Conservation (phyloP, 2,797 vertebrate species). For the Cyprinella venusta region DNA sequence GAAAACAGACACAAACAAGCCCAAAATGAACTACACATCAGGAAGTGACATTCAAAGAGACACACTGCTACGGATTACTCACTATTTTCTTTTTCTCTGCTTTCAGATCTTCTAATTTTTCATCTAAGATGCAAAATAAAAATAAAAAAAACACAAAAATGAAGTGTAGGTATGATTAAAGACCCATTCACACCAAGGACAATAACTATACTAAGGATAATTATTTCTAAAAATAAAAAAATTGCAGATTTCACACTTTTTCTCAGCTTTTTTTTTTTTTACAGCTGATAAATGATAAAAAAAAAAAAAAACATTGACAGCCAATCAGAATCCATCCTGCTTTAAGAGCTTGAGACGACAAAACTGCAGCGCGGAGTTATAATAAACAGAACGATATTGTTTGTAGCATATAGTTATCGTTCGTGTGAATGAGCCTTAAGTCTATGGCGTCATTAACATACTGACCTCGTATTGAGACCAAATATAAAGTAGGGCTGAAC, state of each 20-base stretch:
- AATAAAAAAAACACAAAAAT: not conserved
- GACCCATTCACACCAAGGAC: not conserved
- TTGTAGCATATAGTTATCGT: not conserved
- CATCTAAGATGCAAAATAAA: slow-evolving; percentile 78
- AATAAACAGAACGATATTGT: not conserved
- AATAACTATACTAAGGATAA: not conserved
- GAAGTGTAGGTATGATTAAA: not conserved
- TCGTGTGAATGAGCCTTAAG: not conserved
- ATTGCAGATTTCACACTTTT: no score
- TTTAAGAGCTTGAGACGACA: not conserved
- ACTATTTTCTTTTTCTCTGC: slow-evolving; percentile 96
- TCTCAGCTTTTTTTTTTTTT: no score
- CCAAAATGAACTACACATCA: slow-evolving; percentile 13
- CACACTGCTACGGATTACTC: slow-evolving; percentile 71
- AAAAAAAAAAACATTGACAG: not conserved
- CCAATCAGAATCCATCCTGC: not conserved
- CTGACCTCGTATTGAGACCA: not conserved
- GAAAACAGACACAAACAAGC: slow-evolving; percentile 10
- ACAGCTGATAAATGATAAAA: not conserved
- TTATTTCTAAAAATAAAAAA: not conserved
- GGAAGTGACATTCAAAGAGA: slow-evolving; percentile 19
- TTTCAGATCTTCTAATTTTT: slow-evolving; percentile 93
- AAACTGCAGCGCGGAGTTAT: not conserved
- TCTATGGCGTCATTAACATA: not conserved
- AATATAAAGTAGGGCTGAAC: not conserved